Evolutionary conservation across 2,888 invertebrate species (phyloP), one percentile per base, ranked within the genome.

Genomic region (Agriopis marginaria): DNA sequence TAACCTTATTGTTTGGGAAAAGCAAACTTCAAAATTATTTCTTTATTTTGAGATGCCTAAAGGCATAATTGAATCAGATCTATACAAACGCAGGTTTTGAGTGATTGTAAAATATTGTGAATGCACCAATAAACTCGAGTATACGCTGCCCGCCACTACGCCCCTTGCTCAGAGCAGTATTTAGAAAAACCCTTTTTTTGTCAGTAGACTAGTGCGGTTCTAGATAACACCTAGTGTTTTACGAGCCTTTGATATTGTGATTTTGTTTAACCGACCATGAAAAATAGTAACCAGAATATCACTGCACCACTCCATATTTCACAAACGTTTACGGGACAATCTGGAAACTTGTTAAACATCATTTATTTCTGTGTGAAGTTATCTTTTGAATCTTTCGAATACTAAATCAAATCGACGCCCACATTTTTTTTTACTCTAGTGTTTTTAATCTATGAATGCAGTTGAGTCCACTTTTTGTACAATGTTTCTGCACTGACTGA

Each of bases 101-200:
- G 2, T n/a, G 7, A 10, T n/a, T 39, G 17, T 3, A 10, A 7
- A 44, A 32, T 71, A 79, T 86, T 87, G 89, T 91, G 88, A 90
- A 86, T 91, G 90, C 89, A 89, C 88, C 76, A 80, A 61, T 23
- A 66, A 78, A 87, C 79, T 81, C 77, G 68, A 76, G 72, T 77
- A 83, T 83, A 79, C 83, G 83, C 84, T 84, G 85, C 82, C 88
- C 87, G 88, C 86, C 84, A 84, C 73, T 78, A 82, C 79, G 85
- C 87, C 88, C 89, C 86, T 83, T 82, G 81, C 80, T 86, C 85
- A 77, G 81, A 81, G 81, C 76, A 82, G 76, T 82, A 80, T 76
- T 79, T 86, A 86, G 82, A 84, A 63, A 63, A 78, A 82, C 77
- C 77, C 79, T 79, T 83, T 49, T n/a, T 70, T 70, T 75, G 63